Evolutionary conservation across 2,113 vertebrate species (phyloP).

Genomic region (Melospiza melodia): DNA sequence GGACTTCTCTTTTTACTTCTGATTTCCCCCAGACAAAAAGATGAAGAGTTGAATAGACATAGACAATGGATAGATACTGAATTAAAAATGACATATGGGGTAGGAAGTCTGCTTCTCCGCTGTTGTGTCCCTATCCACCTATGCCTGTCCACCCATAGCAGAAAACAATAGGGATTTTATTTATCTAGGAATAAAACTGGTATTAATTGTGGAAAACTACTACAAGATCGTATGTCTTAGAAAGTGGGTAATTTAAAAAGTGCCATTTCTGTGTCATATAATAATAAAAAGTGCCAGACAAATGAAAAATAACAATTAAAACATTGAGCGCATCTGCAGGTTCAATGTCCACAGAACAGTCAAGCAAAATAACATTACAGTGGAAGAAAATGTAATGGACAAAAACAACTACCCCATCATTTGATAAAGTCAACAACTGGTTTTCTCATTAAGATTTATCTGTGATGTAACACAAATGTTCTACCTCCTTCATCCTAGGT

Average conservation of each 20-base stretch:
- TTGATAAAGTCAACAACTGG: neutral
- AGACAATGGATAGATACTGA: rapidly evolving
- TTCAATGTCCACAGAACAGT: neutral
- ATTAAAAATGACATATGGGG: neutral
- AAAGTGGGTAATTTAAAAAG: neutral
- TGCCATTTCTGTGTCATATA: neutral
- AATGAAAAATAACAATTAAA: neutral
- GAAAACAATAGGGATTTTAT: neutral
- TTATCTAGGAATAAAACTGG: neutral
- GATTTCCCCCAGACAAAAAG: neutral
- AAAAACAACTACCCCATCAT: neutral
- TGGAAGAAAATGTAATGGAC: neutral
- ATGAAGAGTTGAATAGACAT: neutral
- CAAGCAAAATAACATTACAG: neutral
- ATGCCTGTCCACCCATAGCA: neutral
- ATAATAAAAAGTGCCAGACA: neutral
- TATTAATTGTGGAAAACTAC: neutral
- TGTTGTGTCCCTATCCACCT: neutral
- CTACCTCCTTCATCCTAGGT: neutral
- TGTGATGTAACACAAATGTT: neutral
- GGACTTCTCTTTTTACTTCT: neutral
- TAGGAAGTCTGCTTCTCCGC: neutral
- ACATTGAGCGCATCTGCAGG: neutral
- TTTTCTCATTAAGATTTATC: neutral
- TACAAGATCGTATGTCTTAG: neutral